These are phyloP conservation scores for Pseudeuparius sepicola DNA, from an alignment of 2,888 invertebrate species.

Conservation along the genomic window DNA sequence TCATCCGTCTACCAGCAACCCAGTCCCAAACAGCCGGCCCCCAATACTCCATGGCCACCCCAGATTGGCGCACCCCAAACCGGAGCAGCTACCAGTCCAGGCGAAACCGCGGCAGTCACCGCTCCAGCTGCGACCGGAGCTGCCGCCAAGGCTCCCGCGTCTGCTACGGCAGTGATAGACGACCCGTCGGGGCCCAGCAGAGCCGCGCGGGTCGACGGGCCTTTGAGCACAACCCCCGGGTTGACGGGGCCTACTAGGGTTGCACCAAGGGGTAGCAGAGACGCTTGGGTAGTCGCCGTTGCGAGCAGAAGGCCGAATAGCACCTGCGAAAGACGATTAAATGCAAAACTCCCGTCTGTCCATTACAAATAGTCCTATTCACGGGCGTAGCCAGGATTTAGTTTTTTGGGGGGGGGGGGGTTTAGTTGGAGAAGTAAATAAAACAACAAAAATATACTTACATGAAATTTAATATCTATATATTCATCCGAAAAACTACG, in stretches of 20 bases:
- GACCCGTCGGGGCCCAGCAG: constrained; percentile 33
- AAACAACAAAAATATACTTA: too few species aligned
- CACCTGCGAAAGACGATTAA: too few species aligned
- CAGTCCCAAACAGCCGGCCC: not conserved
- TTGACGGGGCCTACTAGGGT: constrained; percentile 23
- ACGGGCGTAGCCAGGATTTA: too few species aligned
- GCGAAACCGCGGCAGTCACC: constrained; percentile 11
- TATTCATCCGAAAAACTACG: too few species aligned
- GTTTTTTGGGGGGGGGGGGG: too few species aligned
- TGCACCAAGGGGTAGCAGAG: too few species aligned
- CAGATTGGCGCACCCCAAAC: constrained; percentile 4
- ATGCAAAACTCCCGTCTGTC: too few species aligned
- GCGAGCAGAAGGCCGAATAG: too few species aligned
- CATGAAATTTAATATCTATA: too few species aligned
- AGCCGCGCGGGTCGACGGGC: constrained; percentile 24
- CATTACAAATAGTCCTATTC: too few species aligned
- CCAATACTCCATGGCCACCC: not conserved
- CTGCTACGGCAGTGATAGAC: constrained; percentile 39
- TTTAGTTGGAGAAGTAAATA: too few species aligned
- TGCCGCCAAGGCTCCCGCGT: constrained; percentile 19
- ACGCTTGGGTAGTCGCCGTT: too few species aligned
- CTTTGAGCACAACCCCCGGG: constrained; percentile 22
- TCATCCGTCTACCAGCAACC: not conserved
- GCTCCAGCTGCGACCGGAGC: constrained; percentile 15
- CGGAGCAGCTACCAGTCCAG: constrained; percentile 11